Evolutionary conservation across 2,797 vertebrate species (phyloP).

Genomic region (Bovichtus variegatus): DNA sequence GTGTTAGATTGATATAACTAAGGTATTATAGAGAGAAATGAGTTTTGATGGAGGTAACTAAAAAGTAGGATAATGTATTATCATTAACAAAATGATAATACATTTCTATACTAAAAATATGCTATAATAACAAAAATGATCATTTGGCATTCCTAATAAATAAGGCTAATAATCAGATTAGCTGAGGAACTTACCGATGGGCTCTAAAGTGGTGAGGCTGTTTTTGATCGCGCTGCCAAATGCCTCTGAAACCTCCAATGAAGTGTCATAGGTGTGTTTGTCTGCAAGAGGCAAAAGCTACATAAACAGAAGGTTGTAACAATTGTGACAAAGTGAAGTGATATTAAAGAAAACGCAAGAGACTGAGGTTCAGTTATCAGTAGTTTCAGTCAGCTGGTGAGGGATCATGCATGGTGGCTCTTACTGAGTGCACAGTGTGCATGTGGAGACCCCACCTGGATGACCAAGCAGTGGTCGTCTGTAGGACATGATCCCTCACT

Average conservation of each 20-base stretch:
- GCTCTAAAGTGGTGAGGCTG: constrained; percentile 57
- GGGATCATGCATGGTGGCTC: not conserved
- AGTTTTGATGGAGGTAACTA: not conserved
- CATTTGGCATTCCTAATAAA: not conserved
- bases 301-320: not conserved
- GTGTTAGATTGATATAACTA: not conserved
- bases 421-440: not conserved
- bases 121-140: not conserved
- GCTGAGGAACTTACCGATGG: constrained; percentile 50
- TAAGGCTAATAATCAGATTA: not conserved
- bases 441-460: not conserved
- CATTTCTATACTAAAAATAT: not conserved
- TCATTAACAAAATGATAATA: not conserved
- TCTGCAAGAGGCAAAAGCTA: constrained; percentile 52
- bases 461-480: not conserved
- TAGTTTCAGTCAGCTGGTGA: not conserved
- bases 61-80: not conserved
- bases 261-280: constrained; percentile 75
- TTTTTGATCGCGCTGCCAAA: constrained; percentile 70
- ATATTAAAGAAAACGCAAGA: not conserved
- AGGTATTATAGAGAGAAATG: not conserved
- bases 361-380: not conserved
- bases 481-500: not conserved
- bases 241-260: constrained; percentile 62
- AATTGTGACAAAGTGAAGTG: not conserved